Base-by-base conservation (phyloP, 2,113 vertebrate genomes). In the Neogale vison region DNA sequence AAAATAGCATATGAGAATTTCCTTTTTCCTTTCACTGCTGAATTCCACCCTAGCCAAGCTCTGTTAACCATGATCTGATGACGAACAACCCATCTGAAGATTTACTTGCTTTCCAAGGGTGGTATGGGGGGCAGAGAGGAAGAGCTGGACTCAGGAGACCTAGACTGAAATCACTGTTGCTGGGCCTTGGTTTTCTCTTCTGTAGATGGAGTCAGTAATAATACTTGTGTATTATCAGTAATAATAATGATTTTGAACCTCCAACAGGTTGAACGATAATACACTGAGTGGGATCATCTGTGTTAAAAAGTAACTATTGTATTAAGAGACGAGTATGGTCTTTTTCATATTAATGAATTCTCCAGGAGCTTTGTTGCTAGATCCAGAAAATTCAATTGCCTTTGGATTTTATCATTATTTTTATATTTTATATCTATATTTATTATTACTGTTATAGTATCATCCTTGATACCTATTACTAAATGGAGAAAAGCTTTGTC, bases 281-380 rank as follows among this genome's bases (percentile, higher is more conserved):
- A 26, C 12, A 76, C 12, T 26, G 55, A 69, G 18, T 21, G 7
- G 80, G 72, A 34, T 65, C 17, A 23, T 79, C 63, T 83, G 17
- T 82, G 57, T 12, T 12, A 57, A 34, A 83, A 57, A 86, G 17
- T n/a, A 18, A 57, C 36, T 88, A 4, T 85, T 88, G 45, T 55
- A 15, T 93, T 95, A 55, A 92, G n/a, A 89, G 57, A 34, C 4
- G 2, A 76, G 14, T 77, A 45, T 82, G 29, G 9, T 76, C 21
- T 94, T 96, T 96, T 87, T 29, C 12, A n/a, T 71, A 83, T 93
- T 74, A 67, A 85, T 89, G 67, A 85, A 72, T 89, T 93, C 20
- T 88, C 39, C 4, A 88, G 45, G 14, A 45, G 12, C 45, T 83
- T 92, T 21, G 20, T 82, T 95, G 15, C 50, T 63, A 84, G 34